phyloP scores from a whole-genome alignment of 2,113 vertebrate species.

The Scolopax mira region DNA sequence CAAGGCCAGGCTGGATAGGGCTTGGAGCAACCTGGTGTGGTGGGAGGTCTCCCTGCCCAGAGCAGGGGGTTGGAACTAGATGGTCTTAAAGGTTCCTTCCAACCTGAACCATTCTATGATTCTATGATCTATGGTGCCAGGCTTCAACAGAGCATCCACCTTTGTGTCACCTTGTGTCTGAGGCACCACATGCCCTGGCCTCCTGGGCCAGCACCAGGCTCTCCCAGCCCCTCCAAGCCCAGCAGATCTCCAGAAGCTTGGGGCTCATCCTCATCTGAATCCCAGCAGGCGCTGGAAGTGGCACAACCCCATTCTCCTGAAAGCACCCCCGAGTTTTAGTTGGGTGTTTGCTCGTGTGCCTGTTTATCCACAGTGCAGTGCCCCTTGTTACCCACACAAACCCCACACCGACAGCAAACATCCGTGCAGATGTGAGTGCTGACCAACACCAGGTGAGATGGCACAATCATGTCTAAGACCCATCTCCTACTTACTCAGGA shows the following conservation, averaged over 20 bases:
- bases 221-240: background rate
- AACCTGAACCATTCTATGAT: no score
- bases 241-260: background rate
- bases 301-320: background rate
- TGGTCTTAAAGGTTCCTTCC: no score
- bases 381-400: background rate
- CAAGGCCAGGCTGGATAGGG: no score
- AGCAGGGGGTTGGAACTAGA: no score
- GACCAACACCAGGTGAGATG: background rate
- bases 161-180: background rate
- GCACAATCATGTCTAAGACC: background rate
- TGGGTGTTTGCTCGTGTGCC: accelerated
- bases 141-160: background rate
- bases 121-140: background rate
- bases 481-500: background rate
- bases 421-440: background rate
- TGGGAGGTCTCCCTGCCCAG: no score
- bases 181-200: accelerated
- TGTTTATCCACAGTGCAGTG: background rate
- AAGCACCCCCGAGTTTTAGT: background rate
- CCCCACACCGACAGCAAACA: background rate
- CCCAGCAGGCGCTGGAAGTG: background rate
- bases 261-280: background rate
- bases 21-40: no score
- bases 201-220: background rate